Evolutionary conservation across 2,888 invertebrate species (phyloP).

Genomic region (Metalampra italica): DNA sequence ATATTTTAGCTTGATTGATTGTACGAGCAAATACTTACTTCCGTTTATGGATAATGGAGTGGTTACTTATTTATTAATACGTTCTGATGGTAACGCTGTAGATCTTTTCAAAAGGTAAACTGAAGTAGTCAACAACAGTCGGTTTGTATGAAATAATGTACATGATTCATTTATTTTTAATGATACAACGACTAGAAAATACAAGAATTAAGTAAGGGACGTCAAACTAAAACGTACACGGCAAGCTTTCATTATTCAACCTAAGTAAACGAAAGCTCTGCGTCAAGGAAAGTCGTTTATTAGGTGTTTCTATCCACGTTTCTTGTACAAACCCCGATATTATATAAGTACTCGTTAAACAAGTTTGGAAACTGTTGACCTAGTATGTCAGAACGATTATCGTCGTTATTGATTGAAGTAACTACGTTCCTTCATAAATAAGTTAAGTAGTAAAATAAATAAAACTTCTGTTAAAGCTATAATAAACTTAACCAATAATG

Average conservation of each 20-base stretch:
- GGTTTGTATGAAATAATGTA: not conserved
- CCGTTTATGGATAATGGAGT: not conserved
- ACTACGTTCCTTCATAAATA: not conserved
- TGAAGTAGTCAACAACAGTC: not conserved
- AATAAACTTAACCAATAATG: not conserved
- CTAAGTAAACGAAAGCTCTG: conserved; percentile 12
- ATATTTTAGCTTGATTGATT: not conserved
- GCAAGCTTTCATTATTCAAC: conserved; percentile 14
- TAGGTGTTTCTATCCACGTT: conserved; percentile 9
- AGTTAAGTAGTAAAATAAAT: not conserved
- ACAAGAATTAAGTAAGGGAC: not conserved
- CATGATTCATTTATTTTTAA: not conserved
- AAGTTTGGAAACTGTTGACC: not conserved
- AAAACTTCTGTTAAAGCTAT: not conserved
- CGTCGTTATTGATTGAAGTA: no score
- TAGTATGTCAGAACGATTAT: no score
- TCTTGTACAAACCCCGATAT: conserved; percentile 5
- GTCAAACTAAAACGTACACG: conserved; percentile 2
- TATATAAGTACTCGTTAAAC: not conserved
- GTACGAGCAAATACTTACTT: not conserved
- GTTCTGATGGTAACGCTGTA: no score
- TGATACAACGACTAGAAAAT: not conserved
- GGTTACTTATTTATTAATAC: no score
- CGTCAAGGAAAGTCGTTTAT: conserved; percentile 13
- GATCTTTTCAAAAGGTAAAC: no score